Evolutionary conservation across 2,113 vertebrate species (phyloP).

Genomic region (Dermatemys mawii): DNA sequence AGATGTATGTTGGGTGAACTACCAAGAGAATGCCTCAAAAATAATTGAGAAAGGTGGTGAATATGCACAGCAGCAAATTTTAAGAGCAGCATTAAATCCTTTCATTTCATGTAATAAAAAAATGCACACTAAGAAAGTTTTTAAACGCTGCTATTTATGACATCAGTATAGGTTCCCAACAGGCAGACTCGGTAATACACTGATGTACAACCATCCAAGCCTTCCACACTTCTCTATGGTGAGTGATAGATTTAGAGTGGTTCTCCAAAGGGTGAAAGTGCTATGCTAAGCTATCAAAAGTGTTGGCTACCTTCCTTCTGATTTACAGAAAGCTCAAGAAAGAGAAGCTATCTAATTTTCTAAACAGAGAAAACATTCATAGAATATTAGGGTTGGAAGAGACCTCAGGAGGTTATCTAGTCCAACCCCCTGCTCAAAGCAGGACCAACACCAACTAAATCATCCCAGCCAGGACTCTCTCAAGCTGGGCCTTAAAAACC

Average conservation of each 20-base stretch:
- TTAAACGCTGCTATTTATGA: no score
- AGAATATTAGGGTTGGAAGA: no score
- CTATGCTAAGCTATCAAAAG: not conserved
- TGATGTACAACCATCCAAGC: not conserved
- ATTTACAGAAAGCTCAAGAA: not conserved
- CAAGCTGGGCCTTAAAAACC: no score
- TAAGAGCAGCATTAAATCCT: not conserved
- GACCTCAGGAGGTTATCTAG: no score
- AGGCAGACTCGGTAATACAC: not conserved
- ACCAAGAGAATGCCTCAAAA: no score
- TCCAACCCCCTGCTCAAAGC: no score
- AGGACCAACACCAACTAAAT: no score
- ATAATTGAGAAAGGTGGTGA: no score
- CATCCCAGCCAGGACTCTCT: no score
- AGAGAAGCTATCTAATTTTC: not conserved
- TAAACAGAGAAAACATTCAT: not conserved
- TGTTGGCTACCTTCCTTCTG: accelerated
- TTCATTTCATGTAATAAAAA: not conserved
- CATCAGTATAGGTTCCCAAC: not conserved
- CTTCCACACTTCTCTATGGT: not conserved
- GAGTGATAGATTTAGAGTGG: not conserved
- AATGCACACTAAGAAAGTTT: no score
- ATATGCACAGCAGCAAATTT: not conserved
- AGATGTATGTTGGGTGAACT: no score
- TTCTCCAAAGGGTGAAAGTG: not conserved